Base-by-base conservation (phyloP, 1,140 invertebrate genomes). In the Battus philenor region DNA sequence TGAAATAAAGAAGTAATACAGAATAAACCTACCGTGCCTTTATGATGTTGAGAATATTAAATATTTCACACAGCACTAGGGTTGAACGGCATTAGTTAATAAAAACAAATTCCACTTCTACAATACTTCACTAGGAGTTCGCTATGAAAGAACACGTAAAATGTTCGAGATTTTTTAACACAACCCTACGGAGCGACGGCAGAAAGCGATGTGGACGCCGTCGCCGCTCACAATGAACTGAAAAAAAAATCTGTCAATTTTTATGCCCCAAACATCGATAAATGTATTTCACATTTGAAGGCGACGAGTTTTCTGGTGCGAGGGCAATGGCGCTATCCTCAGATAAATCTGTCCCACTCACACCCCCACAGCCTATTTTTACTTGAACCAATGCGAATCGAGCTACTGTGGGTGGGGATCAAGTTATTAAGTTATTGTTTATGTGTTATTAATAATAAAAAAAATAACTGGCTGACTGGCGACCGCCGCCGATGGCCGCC, bases 231-330 rank as follows among this genome's bases (percentile, higher is more conserved):
- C 71, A 71, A 70, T 72, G 57, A 54, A 84, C 80, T 82, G 74
- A 78, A 77, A 82, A 73, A 26, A 81, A 81, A 81, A 77, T 74
- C 80, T 82, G 80, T 84, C 80, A 82, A 84, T 84, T 84, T 85
- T 82, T 82, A 85, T 81, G 76, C 69, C 67, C 63, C 70, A 66
- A 81, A 78, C 78, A 82, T 84, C 80, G 73, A 84, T 82, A 81
- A 76, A 73, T 73, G 69, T 73, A 79, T 77, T 79, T 74, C 67
- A 81, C 68, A 69, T 84, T 82, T 68, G 76, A 69, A 77, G 60
- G 66, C 68, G 74, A 72, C 72, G 66, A 77, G 67, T 80, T 72
- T 72, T 76, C 60, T 70, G 44, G 67, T 36, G 59, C 9, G 63
- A 80, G 38, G 4, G 60, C 46, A 66, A 74, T 17, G 32, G 34